A percentile compares a stretch with the other conserved stretches of the same genome.
Evolutionary conservation across 2,888 invertebrate genomes (phyloP).

Genomic region (Phalera bucephala): DNA sequence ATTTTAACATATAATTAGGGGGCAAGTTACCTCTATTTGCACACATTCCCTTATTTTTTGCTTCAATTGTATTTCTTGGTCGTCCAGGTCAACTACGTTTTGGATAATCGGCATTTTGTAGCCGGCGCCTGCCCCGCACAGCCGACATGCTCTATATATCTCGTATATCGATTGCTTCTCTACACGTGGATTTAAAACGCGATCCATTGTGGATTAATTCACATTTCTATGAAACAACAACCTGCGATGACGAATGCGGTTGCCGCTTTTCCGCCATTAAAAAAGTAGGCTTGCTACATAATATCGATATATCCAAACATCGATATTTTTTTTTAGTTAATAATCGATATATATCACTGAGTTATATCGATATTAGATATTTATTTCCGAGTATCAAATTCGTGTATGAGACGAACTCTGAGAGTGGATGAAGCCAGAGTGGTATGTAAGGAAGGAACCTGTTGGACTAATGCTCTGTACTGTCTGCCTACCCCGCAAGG

Average conservation of each 20-base stretch:
- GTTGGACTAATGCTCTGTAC: too few relatives aligned
- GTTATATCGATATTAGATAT: too few relatives aligned
- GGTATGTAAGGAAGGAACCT: too few relatives aligned
- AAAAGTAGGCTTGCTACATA: too few relatives aligned
- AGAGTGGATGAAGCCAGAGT: too few relatives aligned
- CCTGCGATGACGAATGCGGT: slow-evolving; percentile 21
- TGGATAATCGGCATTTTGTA: slow-evolving; percentile 80
- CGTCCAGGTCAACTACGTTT: slow-evolving; percentile 54
- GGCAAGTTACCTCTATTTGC: slow-evolving; percentile 64
- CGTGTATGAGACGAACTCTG: too few relatives aligned
- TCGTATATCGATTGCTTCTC: slow-evolving; percentile 69
- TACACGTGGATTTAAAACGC: slow-evolving; percentile 37
- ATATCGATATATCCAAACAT: too few relatives aligned
- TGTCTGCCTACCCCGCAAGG: too few relatives aligned
- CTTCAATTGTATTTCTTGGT: slow-evolving; percentile 54
- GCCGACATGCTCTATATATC: slow-evolving; percentile 72
- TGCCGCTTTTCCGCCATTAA: slow-evolving; percentile 41
- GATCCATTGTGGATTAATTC: slow-evolving; percentile 49
- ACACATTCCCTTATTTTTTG: slow-evolving; percentile 74
- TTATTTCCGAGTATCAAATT: too few relatives aligned
- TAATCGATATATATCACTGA: too few relatives aligned
- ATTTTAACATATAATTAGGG: too few relatives aligned
- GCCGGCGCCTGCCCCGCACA: slow-evolving; percentile 75
- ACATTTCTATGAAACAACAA: slow-evolving; percentile 12
- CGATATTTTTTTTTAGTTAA: too few relatives aligned